Percentiles rank a stretch among this genome's conserved stretches.
These are phyloP conservation scores for Drosophila murphyi DNA, from an alignment of 1,140 invertebrate species.

Conservation along the genomic window DNA sequence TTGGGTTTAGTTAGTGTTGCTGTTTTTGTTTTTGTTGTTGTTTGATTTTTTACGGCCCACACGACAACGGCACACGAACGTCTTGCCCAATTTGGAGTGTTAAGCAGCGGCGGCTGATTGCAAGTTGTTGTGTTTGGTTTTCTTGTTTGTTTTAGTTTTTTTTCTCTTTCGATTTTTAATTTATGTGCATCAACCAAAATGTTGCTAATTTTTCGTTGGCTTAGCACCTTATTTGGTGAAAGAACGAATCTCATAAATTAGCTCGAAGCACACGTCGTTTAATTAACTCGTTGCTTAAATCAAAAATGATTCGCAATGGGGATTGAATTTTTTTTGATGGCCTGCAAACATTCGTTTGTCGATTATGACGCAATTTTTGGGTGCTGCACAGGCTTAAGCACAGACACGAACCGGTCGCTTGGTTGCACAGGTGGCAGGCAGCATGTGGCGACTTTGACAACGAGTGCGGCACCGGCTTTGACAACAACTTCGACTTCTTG, in stretches of 20 bases:
- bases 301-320: slow-evolving; percentile 21
- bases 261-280: slow-evolving; percentile 61
- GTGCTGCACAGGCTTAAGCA: slow-evolving; percentile 20
- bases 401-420: slow-evolving; percentile 4
- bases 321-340: slow-evolving; percentile 56
- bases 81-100: slow-evolving; percentile 70
- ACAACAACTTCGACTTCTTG: slow-evolving; percentile 67
- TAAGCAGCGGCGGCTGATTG: slow-evolving; percentile 41
- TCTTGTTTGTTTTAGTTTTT: slow-evolving; percentile 22
- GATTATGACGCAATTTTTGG: slow-evolving; percentile 73
- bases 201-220: slow-evolving; percentile 76
- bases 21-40: slow-evolving; percentile 45
- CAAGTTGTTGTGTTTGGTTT: slow-evolving; percentile 32
- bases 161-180: slow-evolving; percentile 38
- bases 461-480: slow-evolving; percentile 31
- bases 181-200: slow-evolving; percentile 80
- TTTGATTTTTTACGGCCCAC: slow-evolving; percentile 40
- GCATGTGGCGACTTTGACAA: slow-evolving; percentile 46
- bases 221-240: slow-evolving; percentile 63
- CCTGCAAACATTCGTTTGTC: slow-evolving; percentile 43
- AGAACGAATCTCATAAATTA: slow-evolving; percentile 47
- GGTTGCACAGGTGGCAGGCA: slow-evolving; percentile 13
- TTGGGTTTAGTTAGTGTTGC: slow-evolving; percentile 60
- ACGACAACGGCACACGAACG: slow-evolving; percentile 69
- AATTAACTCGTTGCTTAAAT: slow-evolving; percentile 69